Conservation (phyloP, 2,113 vertebrate species). For the human (Homo sapiens) region GRCh38 chr2:33160501-33161000, state of each 20-base stretch:
- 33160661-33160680: not conserved
- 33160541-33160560: conserved; percentile 16
- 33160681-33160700: not conserved
- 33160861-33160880: not conserved
- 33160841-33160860: not conserved
- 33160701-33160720: not conserved
- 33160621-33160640: not conserved
- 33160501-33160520: conserved; percentile 63
- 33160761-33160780: not conserved
- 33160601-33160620: not conserved
- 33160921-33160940: not conserved
- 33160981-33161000: not conserved
- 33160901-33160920: not conserved
- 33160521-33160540: not conserved
- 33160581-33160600: not conserved
- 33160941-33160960: not conserved
- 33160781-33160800: not conserved
- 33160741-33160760: not conserved
- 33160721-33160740: not conserved
- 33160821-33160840: not conserved
- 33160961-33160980: not conserved
- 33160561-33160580: not conserved
- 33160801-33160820: not conserved
- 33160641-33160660: not conserved
- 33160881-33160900: fast-evolving